Evolutionary conservation across 2,113 vertebrate genomes (phyloP).

Genomic region (Festucalex cinctus): DNA sequence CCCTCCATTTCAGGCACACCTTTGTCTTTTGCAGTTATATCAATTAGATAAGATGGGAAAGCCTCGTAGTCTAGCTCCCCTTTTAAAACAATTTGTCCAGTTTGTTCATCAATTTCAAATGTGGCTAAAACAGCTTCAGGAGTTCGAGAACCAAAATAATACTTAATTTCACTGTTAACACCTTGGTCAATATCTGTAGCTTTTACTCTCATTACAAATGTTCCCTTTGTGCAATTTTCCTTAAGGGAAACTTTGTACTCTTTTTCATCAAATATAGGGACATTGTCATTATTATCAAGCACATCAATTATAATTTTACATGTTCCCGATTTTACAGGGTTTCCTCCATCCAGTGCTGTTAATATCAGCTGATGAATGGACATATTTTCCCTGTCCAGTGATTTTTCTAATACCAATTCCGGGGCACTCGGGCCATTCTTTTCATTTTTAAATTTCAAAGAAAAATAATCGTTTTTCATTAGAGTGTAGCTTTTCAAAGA

Average conservation of each 20-base stretch:
- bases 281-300: slow-evolving; percentile 83
- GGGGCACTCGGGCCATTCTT: slow-evolving; percentile 59
- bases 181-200: slow-evolving; percentile 68
- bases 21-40: slow-evolving; percentile 64
- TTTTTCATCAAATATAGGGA: slow-evolving; percentile 74
- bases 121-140: slow-evolving; percentile 30
- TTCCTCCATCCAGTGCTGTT: slow-evolving; percentile 53
- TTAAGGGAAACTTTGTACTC: slow-evolving; percentile 74
- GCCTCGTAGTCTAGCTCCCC: slow-evolving; percentile 58
- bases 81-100: slow-evolving; percentile 53
- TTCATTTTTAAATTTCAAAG: slow-evolving; percentile 54
- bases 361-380: slow-evolving; percentile 42
- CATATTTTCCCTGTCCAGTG: slow-evolving; percentile 66
- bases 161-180: slow-evolving; percentile 58
- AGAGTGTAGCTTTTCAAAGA: slow-evolving; percentile 56
- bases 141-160: slow-evolving; percentile 53
- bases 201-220: slow-evolving; percentile 68
- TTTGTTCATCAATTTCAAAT: slow-evolving; percentile 49
- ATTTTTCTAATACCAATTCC: slow-evolving; percentile 65
- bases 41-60: slow-evolving; percentile 34
- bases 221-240: slow-evolving; percentile 72
- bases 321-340: slow-evolving; percentile 48
- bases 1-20: slow-evolving; percentile 61
- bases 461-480: slow-evolving; percentile 61
- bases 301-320: slow-evolving; percentile 53